These are phyloP conservation scores for Sepioteuthis lessoniana DNA, from an alignment of 2,888 invertebrate genomes.

Conservation along the genomic window DNA sequence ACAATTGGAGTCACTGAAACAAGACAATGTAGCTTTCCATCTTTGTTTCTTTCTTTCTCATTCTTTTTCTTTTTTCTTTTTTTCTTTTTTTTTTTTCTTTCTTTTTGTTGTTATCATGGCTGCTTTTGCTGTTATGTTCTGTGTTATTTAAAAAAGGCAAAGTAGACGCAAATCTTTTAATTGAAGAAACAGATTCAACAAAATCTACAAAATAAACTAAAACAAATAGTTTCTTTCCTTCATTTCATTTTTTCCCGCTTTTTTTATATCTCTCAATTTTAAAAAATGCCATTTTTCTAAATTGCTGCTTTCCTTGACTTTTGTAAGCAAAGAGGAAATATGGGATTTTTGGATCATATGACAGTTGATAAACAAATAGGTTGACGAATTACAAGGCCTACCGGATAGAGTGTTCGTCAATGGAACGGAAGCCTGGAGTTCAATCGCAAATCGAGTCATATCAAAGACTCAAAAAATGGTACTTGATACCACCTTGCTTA, in stretches of 20 bases:
- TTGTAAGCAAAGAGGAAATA: no score
- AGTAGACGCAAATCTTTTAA: constrained; percentile 33
- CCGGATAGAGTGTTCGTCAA: no score
- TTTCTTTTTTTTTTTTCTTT: not conserved
- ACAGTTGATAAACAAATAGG: not conserved
- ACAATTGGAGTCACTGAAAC: not conserved
- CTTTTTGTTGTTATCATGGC: not conserved
- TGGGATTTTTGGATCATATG: not conserved
- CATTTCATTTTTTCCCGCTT: no score
- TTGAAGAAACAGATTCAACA: not conserved
- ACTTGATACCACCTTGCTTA: no score
- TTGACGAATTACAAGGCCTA: not conserved
- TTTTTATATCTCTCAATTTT: no score
- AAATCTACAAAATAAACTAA: no score
- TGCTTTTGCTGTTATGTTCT: not conserved
- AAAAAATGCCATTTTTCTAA: no score
- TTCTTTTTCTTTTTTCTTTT: not conserved
- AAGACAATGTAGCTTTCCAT: not conserved
- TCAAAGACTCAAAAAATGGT: no score
- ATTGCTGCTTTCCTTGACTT: no score
- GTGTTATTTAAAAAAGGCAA: not conserved
- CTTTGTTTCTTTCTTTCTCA: not conserved
- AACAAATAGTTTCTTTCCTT: no score
- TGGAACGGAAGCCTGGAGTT: no score
- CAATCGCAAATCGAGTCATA: no score